Evolutionary conservation across 2,113 vertebrate species (phyloP).

Genomic region (Aspiorhynchus laticeps): DNA sequence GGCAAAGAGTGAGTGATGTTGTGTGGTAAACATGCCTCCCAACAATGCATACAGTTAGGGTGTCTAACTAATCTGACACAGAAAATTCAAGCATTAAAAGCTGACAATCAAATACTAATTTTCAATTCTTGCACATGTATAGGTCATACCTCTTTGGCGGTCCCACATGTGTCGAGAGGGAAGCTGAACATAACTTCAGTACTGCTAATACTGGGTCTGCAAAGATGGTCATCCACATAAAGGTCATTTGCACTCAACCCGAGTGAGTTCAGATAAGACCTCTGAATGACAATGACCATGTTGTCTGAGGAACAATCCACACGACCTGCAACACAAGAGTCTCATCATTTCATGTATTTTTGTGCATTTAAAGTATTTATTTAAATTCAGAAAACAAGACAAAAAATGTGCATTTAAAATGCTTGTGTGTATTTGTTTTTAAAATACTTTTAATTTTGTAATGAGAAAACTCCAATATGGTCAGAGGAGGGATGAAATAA

Average conservation of each 20-base stretch:
- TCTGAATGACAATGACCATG: constrained; percentile 79
- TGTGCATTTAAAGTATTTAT: background rate
- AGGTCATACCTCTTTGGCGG: constrained; percentile 64
- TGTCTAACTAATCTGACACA: background rate
- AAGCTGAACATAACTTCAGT: constrained; percentile 79
- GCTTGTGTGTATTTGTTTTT: background rate
- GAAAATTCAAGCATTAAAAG: constrained; percentile 3
- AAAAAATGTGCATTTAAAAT: background rate
- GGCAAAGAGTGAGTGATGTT: background rate
- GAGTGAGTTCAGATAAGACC: constrained; percentile 74
- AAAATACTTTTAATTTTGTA: background rate
- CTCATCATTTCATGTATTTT: background rate
- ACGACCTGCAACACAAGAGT: constrained; percentile 59
- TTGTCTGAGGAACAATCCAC: constrained; percentile 79
- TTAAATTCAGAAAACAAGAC: too few species aligned
- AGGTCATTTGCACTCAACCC: constrained; percentile 63
- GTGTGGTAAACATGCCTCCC: background rate
- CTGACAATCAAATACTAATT: background rate
- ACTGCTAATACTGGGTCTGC: constrained; percentile 66
- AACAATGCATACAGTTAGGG: background rate
- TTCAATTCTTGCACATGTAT: constrained; percentile 13
- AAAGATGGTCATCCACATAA: constrained; percentile 78
- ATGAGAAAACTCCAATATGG: background rate
- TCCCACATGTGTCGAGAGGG: constrained; percentile 80
- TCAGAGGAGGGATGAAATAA: background rate